Percentiles rank a stretch among this genome's conserved stretches.
These are phyloP conservation scores for Neodontobutis hainanensis DNA, from an alignment of 2,113 vertebrate genomes.

Conservation along the genomic window DNA sequence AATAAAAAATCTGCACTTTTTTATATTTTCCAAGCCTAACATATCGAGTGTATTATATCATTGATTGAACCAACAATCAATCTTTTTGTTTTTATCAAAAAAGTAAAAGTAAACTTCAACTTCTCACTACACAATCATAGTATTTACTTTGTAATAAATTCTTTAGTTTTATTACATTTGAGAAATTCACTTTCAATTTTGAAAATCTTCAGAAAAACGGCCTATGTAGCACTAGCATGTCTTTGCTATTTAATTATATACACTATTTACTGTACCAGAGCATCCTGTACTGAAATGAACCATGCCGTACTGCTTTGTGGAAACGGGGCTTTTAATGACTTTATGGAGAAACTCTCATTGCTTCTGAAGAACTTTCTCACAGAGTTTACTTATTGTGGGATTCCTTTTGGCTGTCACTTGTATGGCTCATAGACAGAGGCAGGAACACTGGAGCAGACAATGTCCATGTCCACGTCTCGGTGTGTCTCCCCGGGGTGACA, in stretches of 20 bases:
- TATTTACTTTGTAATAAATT: too few species aligned
- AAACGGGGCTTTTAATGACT: neutral
- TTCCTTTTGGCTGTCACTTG: slow-evolving; percentile 34
- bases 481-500: slow-evolving; percentile 64
- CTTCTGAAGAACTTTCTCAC: slow-evolving; percentile 20
- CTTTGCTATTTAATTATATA: too few species aligned
- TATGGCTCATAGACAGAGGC: slow-evolving; percentile 31
- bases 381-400: slow-evolving; percentile 1
- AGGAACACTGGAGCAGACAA: slow-evolving; percentile 55
- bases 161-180: too few species aligned
- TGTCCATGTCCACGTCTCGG: slow-evolving; percentile 56
- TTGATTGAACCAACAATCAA: neutral
- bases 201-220: too few species aligned
- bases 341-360: slow-evolving; percentile 16
- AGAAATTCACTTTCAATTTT: too few species aligned
- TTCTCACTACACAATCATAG: too few species aligned
- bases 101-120: neutral
- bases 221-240: too few species aligned
- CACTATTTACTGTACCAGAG: neutral
- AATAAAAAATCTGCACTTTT: too few species aligned
- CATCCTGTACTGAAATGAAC: neutral
- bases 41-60: too few species aligned
- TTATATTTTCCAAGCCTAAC: too few species aligned
- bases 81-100: neutral
- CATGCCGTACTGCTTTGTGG: neutral